phyloP scores from a whole-genome alignment of 2,888 invertebrate species.

The Allygus modestus region DNA sequence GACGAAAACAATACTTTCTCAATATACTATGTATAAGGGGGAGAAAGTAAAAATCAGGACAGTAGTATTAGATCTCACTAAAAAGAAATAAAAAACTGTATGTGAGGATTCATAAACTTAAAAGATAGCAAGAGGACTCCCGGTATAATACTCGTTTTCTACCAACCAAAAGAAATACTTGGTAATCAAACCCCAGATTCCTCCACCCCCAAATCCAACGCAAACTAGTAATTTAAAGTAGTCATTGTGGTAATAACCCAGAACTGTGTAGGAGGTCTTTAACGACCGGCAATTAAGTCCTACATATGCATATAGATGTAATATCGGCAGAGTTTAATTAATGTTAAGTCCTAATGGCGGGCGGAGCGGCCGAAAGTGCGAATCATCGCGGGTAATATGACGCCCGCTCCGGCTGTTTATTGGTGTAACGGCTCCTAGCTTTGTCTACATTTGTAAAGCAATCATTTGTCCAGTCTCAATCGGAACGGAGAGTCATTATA shows the following conservation, averaged over 20 bases:
- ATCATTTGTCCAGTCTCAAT: constrained; percentile 41
- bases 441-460: constrained; percentile 46
- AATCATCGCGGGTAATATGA: constrained; percentile 30
- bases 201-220: no score
- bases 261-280: neutral
- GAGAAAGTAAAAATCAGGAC: no score
- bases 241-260: neutral
- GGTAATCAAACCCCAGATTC: no score
- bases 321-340: constrained; percentile 29
- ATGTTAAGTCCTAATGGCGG: constrained; percentile 23
- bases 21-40: no score
- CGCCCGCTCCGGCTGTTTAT: constrained; percentile 29
- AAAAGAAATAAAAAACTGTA: no score
- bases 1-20: no score
- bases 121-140: no score
- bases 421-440: neutral
- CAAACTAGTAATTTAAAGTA: no score
- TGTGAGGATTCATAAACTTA: no score
- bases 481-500: neutral
- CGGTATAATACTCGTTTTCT: no score
- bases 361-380: constrained; percentile 1
- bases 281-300: constrained; percentile 20
- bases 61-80: no score
- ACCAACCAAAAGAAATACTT: no score
- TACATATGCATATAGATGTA: constrained; percentile 37